Conservation (phyloP, 92 coral and sea anemone species). For the Parazoanthus atlanticus region DNA sequence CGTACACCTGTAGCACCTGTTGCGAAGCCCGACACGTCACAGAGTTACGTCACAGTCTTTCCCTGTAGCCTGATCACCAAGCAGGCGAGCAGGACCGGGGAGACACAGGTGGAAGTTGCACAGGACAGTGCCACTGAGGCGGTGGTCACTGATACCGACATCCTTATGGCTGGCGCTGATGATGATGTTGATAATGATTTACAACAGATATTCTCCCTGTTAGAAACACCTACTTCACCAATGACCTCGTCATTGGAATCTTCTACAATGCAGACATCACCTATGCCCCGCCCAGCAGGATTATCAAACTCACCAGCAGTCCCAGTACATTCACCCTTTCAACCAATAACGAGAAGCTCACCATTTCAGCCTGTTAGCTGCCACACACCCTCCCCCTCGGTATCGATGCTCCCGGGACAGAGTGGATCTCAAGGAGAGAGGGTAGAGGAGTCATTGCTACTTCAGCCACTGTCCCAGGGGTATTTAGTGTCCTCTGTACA, state of each 20-base stretch:
- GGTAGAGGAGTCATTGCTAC: slow-evolving; percentile 42
- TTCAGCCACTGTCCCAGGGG: slow-evolving; percentile 78
- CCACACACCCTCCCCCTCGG: slow-evolving; percentile 73
- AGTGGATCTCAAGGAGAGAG: slow-evolving; percentile 47
- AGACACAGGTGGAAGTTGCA: slow-evolving; percentile 56
- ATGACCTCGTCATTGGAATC: slow-evolving; percentile 75
- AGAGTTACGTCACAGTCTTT: slow-evolving; percentile 78
- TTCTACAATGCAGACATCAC: slow-evolving; percentile 74
- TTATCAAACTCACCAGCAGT: slow-evolving; percentile 71
- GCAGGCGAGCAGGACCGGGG: slow-evolving; percentile 56
- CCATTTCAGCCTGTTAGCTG: slow-evolving; percentile 83
- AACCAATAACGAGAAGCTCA: slow-evolving; percentile 82
- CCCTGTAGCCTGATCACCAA: slow-evolving; percentile 63
- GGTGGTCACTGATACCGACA: slow-evolving; percentile 85
- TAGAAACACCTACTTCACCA: slow-evolving; percentile 76
- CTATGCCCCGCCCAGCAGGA: slow-evolving; percentile 59
- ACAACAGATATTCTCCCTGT: slow-evolving; percentile 74
- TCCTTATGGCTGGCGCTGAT: slow-evolving; percentile 85
- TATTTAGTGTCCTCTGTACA: slow-evolving; percentile 79
- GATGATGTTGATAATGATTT: slow-evolving; percentile 80
- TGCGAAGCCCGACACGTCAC: slow-evolving; percentile 81
- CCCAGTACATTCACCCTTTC: slow-evolving; percentile 77
- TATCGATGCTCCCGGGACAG: slow-evolving; percentile 52
- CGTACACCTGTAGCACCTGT: slow-evolving; percentile 71
- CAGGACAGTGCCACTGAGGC: slow-evolving; percentile 80